phyloP scores from a whole-genome alignment of 2,113 vertebrate species.

The Apteryx mantelli region DNA sequence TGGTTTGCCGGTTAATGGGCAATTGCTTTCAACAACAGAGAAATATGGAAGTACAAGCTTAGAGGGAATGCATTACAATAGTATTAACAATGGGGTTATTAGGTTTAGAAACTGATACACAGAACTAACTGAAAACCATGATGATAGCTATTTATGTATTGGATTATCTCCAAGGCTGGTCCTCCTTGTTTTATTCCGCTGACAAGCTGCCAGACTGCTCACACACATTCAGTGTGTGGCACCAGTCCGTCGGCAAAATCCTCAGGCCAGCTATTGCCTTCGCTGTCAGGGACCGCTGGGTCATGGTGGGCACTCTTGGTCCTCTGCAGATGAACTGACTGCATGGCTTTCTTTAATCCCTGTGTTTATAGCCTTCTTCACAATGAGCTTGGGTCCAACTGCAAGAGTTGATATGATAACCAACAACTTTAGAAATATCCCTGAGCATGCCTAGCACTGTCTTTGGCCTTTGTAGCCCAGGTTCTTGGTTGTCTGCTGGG shows the following conservation, averaged over 20 bases:
- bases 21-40: not conserved
- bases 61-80: not conserved
- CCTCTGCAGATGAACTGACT: not conserved
- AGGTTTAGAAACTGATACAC: not conserved
- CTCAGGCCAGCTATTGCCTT: not conserved
- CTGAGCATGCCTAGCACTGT: accelerated
- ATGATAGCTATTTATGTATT: not conserved
- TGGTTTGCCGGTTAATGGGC: not conserved
- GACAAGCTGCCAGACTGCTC: not conserved
- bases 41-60: not conserved
- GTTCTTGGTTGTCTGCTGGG: not conserved
- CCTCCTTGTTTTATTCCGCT: not conserved
- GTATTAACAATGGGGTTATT: not conserved
- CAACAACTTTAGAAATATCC: not conserved
- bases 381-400: not conserved
- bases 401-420: not conserved
- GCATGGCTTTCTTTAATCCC: not conserved
- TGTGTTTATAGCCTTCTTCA: not conserved
- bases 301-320: not conserved
- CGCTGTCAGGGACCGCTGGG: not conserved
- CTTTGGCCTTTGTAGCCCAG: not conserved
- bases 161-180: not conserved
- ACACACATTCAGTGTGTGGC: accelerated
- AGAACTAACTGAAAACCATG: not conserved
- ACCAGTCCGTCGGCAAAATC: not conserved